Evolutionary conservation across 2,888 invertebrate genomes (phyloP).

Genomic region (Papilio demoleus): DNA sequence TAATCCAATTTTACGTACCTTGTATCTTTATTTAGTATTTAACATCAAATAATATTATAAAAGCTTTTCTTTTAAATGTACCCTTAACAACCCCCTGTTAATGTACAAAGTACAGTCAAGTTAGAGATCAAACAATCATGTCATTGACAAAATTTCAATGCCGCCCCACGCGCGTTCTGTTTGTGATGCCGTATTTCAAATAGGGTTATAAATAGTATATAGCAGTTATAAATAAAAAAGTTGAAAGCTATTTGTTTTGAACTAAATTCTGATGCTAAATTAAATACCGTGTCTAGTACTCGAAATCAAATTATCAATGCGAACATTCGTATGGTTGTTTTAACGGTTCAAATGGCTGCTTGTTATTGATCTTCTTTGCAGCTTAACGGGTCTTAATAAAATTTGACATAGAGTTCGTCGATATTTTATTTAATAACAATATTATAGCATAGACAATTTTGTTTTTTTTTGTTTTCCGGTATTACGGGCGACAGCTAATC

Average conservation of each 20-base stretch:
- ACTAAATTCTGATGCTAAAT: background rate
- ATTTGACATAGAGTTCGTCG: no score
- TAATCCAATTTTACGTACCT: background rate
- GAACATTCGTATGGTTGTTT: no score
- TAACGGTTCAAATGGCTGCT: no score
- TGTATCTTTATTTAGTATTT: background rate
- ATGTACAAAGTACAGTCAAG: constrained; percentile 7
- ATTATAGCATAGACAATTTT: no score
- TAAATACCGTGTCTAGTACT: background rate
- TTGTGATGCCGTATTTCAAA: constrained; percentile 14
- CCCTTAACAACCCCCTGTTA: constrained; percentile 20
- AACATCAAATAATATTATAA: background rate
- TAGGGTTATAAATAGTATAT: background rate
- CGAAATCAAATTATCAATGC: no score
- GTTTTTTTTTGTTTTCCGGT: no score
- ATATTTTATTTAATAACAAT: no score
- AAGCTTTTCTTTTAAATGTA: background rate
- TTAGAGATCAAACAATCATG: constrained; percentile 11
- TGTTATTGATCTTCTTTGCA: no score
- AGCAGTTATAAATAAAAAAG: background rate
- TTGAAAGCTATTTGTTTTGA: background rate
- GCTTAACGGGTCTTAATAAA: no score
- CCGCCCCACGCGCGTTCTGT: background rate
- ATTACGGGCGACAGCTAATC: no score
- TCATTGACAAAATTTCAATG: constrained; percentile 17